Evolutionary conservation across 1,140 invertebrate genomes (phyloP), one percentile per base, ranked within the genome.

Genomic region (Musca domestica): DNA sequence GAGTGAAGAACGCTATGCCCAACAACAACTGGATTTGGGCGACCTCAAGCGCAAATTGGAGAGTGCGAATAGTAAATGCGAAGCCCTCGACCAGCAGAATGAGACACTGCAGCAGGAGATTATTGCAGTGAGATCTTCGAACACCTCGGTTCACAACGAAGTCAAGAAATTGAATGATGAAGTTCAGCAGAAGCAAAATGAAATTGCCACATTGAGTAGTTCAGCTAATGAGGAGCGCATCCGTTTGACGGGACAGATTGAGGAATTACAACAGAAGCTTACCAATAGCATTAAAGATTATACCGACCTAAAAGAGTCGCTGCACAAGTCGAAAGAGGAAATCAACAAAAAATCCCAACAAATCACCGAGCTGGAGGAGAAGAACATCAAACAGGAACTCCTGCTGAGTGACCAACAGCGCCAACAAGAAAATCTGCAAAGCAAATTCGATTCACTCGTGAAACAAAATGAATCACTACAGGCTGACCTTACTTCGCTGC

Each of bases 211-310:
- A 25, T 47, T 72, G 22, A 47, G 72, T 52, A 66, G 41, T 27
- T 47, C 22, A 3, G 70, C 51, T 47, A 71, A 71, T 14, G 52
- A 65, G 0, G 67, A 71, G 14, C 64, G 70, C 3, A 17, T 76
- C 14, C 64, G 71, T 10, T 23, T 74, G 54, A 66, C 67, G 19
- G 71, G 69, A 30, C 72, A 76, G 46, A 15, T 73, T 20, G 67
- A 68, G 23, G 66, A 66, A 51, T 52, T 76, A 34, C 63, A 67
- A 19, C 74, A 75, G 17, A 70, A 71, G 0, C 68, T 68, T 9
- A 72, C 71, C 10, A 71, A 72, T 3, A 73, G 83, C 71, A 74
- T 81, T 66, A 74, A 79, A 14, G 83, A 87, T 66, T 74, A 84
- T 3, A 73, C 75, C n/a, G 71, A 79, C 27, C 69, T 84, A 22